These are phyloP conservation scores for Empis livida DNA, from an alignment of 2,888 invertebrate species.

Conservation along the genomic window DNA sequence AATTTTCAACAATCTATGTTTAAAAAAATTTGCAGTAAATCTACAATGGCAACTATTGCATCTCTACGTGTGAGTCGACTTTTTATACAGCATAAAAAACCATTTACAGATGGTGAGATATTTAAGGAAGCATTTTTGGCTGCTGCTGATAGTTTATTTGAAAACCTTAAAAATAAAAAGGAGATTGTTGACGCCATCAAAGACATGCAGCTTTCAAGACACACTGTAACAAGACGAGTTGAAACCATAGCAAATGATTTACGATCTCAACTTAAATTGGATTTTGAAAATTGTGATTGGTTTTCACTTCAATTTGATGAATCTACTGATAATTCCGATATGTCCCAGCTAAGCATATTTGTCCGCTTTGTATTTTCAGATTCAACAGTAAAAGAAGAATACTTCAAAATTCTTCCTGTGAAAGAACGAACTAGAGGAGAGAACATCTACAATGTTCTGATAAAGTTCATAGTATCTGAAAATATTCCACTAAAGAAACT, in stretches of 20 bases:
- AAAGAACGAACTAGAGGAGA: conserved; percentile 10
- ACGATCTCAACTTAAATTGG: neutral
- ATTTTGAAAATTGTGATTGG: neutral
- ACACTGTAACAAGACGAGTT: neutral
- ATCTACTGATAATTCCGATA: conserved; percentile 16
- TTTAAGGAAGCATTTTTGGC: no score
- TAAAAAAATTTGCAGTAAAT: no score
- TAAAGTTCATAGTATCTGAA: conserved; percentile 9
- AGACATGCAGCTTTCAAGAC: neutral
- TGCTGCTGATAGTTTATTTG: no score
- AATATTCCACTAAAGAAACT: conserved; percentile 13
- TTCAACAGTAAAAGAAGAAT: conserved; percentile 11
- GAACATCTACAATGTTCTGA: conserved; percentile 13
- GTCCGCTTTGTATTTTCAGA: conserved; percentile 9
- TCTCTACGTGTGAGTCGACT: no score
- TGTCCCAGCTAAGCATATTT: conserved; percentile 14
- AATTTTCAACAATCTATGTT: no score
- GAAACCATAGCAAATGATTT: neutral
- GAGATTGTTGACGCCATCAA: neutral
- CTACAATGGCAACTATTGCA: no score
- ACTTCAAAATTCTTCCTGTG: conserved; percentile 5
- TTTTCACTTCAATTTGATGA: conserved; percentile 15
- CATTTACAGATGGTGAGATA: no score
- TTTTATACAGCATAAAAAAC: no score
- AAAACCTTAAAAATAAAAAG: neutral